phyloP scores from a whole-genome alignment of 1,140 invertebrate species.

The Rhynchophorus ferrugineus region DNA sequence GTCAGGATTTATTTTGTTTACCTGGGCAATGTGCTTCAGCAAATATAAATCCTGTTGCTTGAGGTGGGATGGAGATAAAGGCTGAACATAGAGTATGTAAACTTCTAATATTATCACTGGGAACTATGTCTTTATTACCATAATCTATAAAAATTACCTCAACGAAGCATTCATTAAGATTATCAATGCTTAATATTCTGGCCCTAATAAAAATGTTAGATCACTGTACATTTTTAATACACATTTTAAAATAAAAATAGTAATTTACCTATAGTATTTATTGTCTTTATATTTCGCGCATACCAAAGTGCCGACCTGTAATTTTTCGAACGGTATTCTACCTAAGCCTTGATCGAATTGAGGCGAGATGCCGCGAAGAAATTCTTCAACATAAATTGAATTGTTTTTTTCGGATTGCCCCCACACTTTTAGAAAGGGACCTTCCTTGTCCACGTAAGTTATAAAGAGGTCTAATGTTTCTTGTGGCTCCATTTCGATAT shows the following conservation, averaged over 20 bases:
- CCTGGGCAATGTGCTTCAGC: conserved; percentile 36
- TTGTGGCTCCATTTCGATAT: neutral
- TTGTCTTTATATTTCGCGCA: conserved; percentile 58
- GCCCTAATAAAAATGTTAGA: conserved; percentile 39
- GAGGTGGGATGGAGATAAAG: conserved; percentile 45
- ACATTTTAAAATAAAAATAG: neutral
- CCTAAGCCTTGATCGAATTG: conserved; percentile 45
- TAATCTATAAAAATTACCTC: conserved; percentile 63
- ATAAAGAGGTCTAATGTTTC: conserved; percentile 35
- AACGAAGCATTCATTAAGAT: conserved; percentile 43
- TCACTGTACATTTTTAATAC: too few species aligned
- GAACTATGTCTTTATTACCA: conserved; percentile 54
- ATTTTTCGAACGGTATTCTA: conserved; percentile 34
- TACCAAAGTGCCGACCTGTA: conserved; percentile 48
- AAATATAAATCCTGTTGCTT: conserved; percentile 52
- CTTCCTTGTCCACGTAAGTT: conserved; percentile 58
- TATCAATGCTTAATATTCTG: conserved; percentile 45
- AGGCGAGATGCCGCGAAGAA: conserved; percentile 42
- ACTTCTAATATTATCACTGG: conserved; percentile 47
- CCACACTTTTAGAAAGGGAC: conserved; percentile 58
- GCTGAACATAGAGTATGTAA: conserved; percentile 45
- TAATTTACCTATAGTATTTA: conserved; percentile 47
- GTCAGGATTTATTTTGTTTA: neutral
- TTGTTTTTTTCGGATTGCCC: conserved; percentile 50
- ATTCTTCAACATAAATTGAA: conserved; percentile 47